These are phyloP conservation scores for Sceloporus tristichus DNA, from an alignment of 2,113 vertebrate species.

Conservation along the genomic window DNA sequence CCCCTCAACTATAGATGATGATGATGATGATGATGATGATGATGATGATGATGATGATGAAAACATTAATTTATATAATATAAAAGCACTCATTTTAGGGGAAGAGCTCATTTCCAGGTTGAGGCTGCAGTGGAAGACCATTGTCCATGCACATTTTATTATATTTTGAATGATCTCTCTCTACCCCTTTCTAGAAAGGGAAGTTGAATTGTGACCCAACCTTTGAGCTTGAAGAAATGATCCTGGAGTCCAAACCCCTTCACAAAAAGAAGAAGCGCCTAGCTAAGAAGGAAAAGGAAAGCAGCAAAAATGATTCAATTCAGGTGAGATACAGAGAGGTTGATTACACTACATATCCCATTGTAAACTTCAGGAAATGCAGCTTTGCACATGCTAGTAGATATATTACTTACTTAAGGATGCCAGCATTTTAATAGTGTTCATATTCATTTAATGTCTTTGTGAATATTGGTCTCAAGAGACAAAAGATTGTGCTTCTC, in stretches of 20 bases:
- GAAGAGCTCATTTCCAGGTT: not conserved
- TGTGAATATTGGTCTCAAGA: constrained; percentile 1
- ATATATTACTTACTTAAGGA: not conserved
- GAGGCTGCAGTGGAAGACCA: too few relatives aligned
- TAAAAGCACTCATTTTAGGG: not conserved
- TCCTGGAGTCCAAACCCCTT: constrained; percentile 96
- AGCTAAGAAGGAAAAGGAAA: constrained; percentile 89
- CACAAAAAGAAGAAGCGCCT: constrained; percentile 98
- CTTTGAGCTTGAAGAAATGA: constrained; percentile 99
- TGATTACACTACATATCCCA: not conserved
- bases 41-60: too few relatives aligned
- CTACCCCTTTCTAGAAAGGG: constrained; percentile 81
- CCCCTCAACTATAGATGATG: not conserved
- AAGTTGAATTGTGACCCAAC: constrained; percentile 95
- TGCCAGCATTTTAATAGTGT: not conserved
- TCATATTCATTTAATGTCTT: not conserved
- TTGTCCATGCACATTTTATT: not conserved
- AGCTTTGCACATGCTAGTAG: not conserved
- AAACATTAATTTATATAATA: not conserved
- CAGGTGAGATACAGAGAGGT: constrained; percentile 79
- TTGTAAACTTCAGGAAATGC: too few relatives aligned
- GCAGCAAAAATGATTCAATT: constrained; percentile 81
- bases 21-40: not conserved
- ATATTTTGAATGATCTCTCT: constrained; percentile 8
- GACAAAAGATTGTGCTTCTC: not conserved